A percentile compares a stretch with the other conserved stretches of the same genome.
Conservation (phyloP, 2,888 invertebrate genomes). For the Ditula angustiorana region DNA sequence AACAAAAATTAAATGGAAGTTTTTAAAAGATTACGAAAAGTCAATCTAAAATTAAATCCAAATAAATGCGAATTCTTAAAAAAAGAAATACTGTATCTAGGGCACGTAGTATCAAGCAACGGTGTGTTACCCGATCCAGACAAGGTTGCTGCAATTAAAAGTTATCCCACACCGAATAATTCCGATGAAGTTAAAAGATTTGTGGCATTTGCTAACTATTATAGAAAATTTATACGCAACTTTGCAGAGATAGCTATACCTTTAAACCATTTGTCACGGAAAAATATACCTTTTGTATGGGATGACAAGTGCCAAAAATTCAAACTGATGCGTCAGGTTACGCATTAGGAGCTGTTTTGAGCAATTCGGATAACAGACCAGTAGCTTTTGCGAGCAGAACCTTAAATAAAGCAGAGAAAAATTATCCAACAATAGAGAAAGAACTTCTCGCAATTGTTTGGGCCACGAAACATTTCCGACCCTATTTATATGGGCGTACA, state of each 20-base stretch:
- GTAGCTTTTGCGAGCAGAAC: constrained; percentile 14
- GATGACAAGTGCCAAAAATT: neutral
- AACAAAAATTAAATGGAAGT: constrained; percentile 18
- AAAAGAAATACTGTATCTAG: constrained; percentile 13
- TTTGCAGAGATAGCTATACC: constrained; percentile 14
- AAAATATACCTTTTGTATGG: constrained; percentile 17
- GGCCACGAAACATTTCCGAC: constrained; percentile 3
- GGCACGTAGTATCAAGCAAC: constrained; percentile 4
- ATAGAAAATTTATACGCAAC: constrained; percentile 30
- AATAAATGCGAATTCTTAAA: constrained; percentile 13
- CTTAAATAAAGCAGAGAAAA: constrained; percentile 5
- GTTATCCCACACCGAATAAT: constrained; percentile 2
- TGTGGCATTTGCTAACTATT: neutral
- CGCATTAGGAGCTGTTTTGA: constrained; percentile 9
- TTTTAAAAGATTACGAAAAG: constrained; percentile 11
- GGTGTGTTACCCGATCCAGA: constrained; percentile 9
- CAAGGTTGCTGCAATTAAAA: constrained; percentile 6
- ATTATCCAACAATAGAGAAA: constrained; percentile 11
- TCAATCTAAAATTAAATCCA: constrained; percentile 17
- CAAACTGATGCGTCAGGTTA: neutral
- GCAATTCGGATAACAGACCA: constrained; percentile 3
- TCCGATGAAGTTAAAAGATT: constrained; percentile 6
- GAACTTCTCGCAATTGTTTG: constrained; percentile 8
- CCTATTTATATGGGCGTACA: neutral
- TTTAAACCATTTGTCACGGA: constrained; percentile 2